Evolutionary conservation across 30 jellyfish, hydroid and myxozoan species (phyloP).

Genomic region (Hydra vulgaris): DNA sequence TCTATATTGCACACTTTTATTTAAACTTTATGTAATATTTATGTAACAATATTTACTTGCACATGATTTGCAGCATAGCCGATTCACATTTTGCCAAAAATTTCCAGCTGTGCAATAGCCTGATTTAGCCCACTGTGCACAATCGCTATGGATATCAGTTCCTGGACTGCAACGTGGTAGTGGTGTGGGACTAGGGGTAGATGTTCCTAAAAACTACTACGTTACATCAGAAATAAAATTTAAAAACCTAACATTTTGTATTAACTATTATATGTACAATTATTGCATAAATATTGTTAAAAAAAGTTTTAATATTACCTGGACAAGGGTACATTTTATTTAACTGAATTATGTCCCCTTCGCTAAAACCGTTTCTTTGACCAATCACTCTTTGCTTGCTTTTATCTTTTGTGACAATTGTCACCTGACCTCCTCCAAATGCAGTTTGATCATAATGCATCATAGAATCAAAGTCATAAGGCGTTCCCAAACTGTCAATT

Average conservation of each 20-base stretch:
- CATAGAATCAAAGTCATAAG: slow-evolving; percentile 48
- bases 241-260: neutral
- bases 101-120: neutral
- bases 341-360: slow-evolving; percentile 48
- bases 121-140: neutral
- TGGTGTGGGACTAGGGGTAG: slow-evolving; percentile 2
- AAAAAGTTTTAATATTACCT: neutral
- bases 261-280: neutral
- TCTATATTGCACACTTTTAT: too few relatives aligned
- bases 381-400: slow-evolving; percentile 49
- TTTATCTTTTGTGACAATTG: slow-evolving; percentile 48
- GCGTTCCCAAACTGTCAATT: slow-evolving; percentile 29
- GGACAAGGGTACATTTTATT: slow-evolving; percentile 44
- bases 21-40: too few relatives aligned
- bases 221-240: neutral
- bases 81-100: neutral
- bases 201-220: neutral
- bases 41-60: too few relatives aligned
- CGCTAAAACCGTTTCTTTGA: slow-evolving; percentile 53
- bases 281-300: neutral
- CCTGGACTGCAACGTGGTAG: neutral
- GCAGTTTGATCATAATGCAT: slow-evolving; percentile 68
- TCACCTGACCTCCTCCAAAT: slow-evolving; percentile 56
- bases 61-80: neutral
- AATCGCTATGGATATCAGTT: neutral